These are phyloP conservation scores for Muscicapa comitata DNA, from an alignment of 2,797 vertebrate genomes.

Conservation along the genomic window DNA sequence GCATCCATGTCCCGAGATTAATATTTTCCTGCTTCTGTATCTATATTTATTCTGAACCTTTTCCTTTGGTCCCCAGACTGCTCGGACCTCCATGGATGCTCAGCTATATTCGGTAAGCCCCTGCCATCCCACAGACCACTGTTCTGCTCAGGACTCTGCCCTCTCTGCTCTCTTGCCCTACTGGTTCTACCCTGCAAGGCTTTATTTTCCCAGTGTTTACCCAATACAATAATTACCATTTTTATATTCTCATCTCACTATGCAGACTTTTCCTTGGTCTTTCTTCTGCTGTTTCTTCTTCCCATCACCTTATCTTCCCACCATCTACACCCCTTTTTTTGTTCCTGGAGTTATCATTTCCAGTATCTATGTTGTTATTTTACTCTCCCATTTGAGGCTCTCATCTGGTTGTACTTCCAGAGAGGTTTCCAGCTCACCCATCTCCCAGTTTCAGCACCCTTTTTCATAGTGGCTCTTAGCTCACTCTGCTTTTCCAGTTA, in stretches of 20 bases:
- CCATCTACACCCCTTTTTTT: background rate
- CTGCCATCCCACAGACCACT: background rate
- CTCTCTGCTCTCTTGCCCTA: background rate
- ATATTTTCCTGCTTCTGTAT: background rate
- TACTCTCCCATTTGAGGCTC: background rate
- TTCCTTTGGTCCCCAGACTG: slow-evolving; percentile 32
- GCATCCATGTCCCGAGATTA: background rate
- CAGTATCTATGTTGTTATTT: background rate
- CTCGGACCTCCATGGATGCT: background rate
- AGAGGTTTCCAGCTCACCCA: background rate
- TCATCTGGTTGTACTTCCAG: background rate
- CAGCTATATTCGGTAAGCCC: background rate
- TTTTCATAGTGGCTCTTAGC: background rate
- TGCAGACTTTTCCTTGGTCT: background rate
- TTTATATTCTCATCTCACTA: background rate
- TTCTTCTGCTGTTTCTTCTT: background rate
- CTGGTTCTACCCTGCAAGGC: background rate
- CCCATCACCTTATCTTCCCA: background rate
- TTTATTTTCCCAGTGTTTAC: background rate
- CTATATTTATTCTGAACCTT: slow-evolving; percentile 22
- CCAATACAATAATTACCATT: background rate
- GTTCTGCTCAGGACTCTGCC: background rate
- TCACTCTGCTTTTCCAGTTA: background rate
- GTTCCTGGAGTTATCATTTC: background rate
- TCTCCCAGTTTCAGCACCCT: background rate